Conservation (phyloP, 2,888 invertebrate genomes). For the Amphipoea lucens region DNA sequence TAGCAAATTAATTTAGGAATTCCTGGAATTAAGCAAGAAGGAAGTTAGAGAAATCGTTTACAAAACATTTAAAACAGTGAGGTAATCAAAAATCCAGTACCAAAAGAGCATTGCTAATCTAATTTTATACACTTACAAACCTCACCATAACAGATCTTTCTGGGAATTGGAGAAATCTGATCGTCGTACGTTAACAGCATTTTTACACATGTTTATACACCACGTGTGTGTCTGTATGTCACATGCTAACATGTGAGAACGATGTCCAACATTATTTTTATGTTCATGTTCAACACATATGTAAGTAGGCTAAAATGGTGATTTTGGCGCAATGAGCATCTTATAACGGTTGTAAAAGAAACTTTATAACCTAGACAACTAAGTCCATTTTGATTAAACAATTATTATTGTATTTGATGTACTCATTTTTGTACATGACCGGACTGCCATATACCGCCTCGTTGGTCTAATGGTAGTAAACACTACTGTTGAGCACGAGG, state of each 20-base stretch:
- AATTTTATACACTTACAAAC: conserved; percentile 33
- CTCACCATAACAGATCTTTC: conserved; percentile 39
- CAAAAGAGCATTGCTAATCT: conserved; percentile 36
- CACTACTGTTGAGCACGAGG: neutral
- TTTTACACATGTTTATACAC: conserved; percentile 49
- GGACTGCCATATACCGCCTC: neutral
- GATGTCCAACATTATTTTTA: conserved; percentile 44
- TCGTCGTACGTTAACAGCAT: conserved; percentile 41
- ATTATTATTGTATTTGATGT: neutral
- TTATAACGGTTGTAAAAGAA: neutral
- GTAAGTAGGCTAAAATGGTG: conserved; percentile 20
- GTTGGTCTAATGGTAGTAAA: neutral
- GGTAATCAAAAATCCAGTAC: conserved; percentile 5
- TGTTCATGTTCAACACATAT: conserved; percentile 22
- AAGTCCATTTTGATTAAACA: neutral
- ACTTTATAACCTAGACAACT: neutral
- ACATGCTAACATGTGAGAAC: conserved; percentile 49
- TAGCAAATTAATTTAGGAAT: too few relatives aligned
- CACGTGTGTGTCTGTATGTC: conserved; percentile 41
- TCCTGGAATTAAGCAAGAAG: neutral
- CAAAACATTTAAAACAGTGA: neutral
- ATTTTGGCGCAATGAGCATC: neutral
- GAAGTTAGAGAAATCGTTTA: neutral
- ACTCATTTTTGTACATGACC: neutral
- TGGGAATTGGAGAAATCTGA: conserved; percentile 51